Evolutionary conservation across 92 coral and sea anemone genomes (phyloP).

Genomic region (Bergia puertoricense): DNA sequence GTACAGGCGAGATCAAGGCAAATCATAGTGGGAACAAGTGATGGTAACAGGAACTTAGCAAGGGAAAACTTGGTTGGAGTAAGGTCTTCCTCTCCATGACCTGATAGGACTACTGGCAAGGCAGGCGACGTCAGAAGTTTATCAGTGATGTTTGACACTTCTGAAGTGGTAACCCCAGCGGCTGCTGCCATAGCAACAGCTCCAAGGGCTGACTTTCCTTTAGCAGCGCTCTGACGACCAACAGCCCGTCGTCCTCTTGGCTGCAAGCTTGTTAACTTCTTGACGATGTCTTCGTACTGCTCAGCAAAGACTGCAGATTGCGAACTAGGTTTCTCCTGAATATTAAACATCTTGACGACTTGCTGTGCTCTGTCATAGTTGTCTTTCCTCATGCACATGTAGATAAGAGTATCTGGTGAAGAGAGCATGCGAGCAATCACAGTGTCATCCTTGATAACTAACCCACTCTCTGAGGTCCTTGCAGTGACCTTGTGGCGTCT

Average conservation of each 20-base stretch:
- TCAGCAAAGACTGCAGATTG: constrained; percentile 90
- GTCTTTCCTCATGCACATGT: constrained; percentile 98
- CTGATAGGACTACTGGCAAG: constrained; percentile 54
- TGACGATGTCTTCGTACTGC: constrained; percentile 74
- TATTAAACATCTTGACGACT: constrained; percentile 89
- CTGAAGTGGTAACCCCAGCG: constrained; percentile 78
- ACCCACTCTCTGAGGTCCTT: constrained; percentile 48
- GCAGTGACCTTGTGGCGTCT: constrained; percentile 42
- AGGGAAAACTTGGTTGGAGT: constrained; percentile 63
- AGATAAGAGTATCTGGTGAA: constrained; percentile 88
- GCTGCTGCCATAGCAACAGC: constrained; percentile 99
- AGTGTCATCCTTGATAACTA: constrained; percentile 69
- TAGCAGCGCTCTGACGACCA: constrained; percentile 49
- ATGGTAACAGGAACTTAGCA: constrained; percentile 67
- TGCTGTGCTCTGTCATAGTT: constrained; percentile 90
- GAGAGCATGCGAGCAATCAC: constrained; percentile 94
- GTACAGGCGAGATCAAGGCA: constrained; percentile 90
- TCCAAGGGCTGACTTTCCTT: constrained; percentile 72
- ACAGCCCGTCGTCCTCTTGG: constrained; percentile 59
- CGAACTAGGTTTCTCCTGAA: constrained; percentile 77
- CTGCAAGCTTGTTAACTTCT: constrained; percentile 73
- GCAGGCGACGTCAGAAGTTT: constrained; percentile 76
- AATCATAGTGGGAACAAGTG: constrained; percentile 81
- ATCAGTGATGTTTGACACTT: constrained; percentile 73
- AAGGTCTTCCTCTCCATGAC: constrained; percentile 59